A percentile compares a stretch with the other conserved stretches of the same genome.
Conservation (phyloP, 2,113 vertebrate genomes). For the Leptobrachium ailaonicum region DNA sequence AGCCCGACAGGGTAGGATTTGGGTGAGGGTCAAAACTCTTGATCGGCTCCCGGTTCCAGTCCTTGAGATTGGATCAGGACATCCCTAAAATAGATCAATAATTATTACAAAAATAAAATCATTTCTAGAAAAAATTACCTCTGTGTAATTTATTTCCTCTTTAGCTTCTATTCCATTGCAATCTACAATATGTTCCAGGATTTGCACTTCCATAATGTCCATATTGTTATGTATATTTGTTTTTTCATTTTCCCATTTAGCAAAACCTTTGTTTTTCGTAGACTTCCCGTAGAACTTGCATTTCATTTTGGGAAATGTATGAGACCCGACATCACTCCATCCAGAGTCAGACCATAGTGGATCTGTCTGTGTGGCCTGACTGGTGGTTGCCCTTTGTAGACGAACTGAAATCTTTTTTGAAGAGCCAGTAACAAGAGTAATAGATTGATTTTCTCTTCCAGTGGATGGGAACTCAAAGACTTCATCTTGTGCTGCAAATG, state of each 20-base stretch:
- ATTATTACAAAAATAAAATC: no score
- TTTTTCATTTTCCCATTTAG: slow-evolving; percentile 87
- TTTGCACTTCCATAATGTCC: slow-evolving; percentile 63
- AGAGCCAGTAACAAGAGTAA: slow-evolving; percentile 90
- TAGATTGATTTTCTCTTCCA: slow-evolving; percentile 71
- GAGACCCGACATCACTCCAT: slow-evolving; percentile 84
- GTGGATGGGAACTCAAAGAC: slow-evolving; percentile 87
- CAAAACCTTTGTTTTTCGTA: slow-evolving; percentile 86
- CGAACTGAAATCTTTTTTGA: slow-evolving; percentile 90
- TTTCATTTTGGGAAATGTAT: slow-evolving; percentile 97
- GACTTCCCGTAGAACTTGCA: slow-evolving; percentile 81
- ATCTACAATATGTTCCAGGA: slow-evolving; percentile 53
- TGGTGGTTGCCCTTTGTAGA: slow-evolving; percentile 86
- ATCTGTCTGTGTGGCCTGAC: slow-evolving; percentile 93
- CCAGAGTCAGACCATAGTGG: slow-evolving; percentile 84
- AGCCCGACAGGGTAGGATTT: no score
- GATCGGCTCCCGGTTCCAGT: no score
- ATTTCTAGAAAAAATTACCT: slow-evolving; percentile 61
- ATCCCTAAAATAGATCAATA: no score
- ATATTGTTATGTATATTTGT: slow-evolving; percentile 56
- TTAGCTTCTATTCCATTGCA: slow-evolving; percentile 67
- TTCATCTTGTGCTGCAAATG: slow-evolving; percentile 81
- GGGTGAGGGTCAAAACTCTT: no score
- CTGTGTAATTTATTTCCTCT: slow-evolving; percentile 67
- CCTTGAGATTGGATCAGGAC: no score